Percentiles rank a stretch among this genome's conserved stretches.
These are phyloP conservation scores for Calliphora vicina DNA, from an alignment of 1,140 invertebrate genomes.

Conservation along the genomic window DNA sequence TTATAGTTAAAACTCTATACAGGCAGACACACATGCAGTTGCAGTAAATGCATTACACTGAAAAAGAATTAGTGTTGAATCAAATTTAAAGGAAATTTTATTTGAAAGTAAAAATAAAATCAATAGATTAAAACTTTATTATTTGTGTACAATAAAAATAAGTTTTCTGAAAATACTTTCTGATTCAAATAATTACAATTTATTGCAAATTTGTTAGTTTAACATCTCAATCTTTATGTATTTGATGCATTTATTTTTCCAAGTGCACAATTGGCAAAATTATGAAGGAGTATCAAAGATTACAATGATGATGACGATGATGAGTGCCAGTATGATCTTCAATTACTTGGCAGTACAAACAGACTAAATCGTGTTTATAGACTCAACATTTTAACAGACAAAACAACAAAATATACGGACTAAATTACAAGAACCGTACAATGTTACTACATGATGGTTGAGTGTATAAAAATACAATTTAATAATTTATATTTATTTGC, in stretches of 20 bases:
- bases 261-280: not conserved
- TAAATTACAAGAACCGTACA: not conserved
- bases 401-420: no score
- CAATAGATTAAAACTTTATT: no score
- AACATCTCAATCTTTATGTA: no score
- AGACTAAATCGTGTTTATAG: not conserved
- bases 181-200: no score
- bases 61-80: not conserved
- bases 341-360: slow-evolving; percentile 20
- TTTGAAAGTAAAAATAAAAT: no score
- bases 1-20: not conserved
- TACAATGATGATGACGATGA: not conserved
- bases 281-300: slow-evolving; percentile 16
- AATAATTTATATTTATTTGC: not conserved
- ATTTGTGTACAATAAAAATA: no score
- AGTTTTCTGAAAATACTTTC: no score
- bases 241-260: not conserved
- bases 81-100: no score
- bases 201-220: no score
- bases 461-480: not conserved
- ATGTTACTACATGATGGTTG: not conserved
- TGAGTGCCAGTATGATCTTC: slow-evolving; percentile 21
- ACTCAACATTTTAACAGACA: not conserved
- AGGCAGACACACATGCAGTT: not conserved
- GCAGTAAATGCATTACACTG: not conserved